A percentile compares a stretch with the other conserved stretches of the same genome.
phyloP scores from a whole-genome alignment of 2,113 vertebrate genomes.

The Trogon surrucura region DNA sequence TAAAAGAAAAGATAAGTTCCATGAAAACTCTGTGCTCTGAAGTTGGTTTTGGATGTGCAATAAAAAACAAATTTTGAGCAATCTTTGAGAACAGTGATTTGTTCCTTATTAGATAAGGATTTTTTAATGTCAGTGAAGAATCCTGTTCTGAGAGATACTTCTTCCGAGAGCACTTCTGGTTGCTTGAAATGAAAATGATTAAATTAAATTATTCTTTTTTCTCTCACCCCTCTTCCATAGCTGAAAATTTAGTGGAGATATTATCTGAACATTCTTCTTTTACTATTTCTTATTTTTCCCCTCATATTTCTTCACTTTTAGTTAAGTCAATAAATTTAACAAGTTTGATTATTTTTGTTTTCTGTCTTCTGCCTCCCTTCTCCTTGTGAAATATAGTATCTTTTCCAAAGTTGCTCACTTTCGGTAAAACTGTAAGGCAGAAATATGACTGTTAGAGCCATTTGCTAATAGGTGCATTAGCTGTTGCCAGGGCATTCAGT shows the following conservation, averaged over 20 bases:
- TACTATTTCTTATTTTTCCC: neutral
- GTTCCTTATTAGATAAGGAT: neutral
- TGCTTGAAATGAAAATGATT: neutral
- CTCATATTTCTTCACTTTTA: neutral
- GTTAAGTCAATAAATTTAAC: neutral
- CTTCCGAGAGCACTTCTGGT: neutral
- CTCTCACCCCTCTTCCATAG: neutral
- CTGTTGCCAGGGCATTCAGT: neutral
- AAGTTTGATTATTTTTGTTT: neutral
- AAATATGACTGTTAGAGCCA: neutral
- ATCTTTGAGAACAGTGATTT: neutral
- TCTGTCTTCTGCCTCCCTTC: neutral
- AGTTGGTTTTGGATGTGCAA: neutral
- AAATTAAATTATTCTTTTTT: neutral
- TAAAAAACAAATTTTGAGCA: neutral
- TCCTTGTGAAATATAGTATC: neutral
- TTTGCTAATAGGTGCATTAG: neutral
- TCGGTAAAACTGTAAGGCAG: neutral
- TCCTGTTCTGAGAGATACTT: neutral
- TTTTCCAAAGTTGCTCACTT: neutral
- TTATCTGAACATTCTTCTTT: neutral
- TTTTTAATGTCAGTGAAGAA: neutral
- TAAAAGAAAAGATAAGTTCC: neutral
- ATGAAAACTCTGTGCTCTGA: neutral
- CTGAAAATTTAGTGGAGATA: neutral